These are phyloP conservation scores for Drosophila rubida DNA, from an alignment of 2,888 invertebrate genomes.

Conservation along the genomic window DNA sequence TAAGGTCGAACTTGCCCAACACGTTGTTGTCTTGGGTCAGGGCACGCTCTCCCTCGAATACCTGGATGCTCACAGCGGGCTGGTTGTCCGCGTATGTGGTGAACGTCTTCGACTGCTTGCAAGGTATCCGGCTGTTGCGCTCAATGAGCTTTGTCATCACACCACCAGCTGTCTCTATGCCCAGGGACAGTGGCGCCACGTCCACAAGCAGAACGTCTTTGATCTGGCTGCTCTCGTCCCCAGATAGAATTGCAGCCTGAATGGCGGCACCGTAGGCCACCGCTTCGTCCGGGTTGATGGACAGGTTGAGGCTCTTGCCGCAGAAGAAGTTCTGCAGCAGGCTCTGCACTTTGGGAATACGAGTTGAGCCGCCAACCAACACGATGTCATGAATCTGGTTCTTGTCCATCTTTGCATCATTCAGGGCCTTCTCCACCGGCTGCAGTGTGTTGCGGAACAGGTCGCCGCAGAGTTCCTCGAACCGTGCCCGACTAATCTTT, in stretches of 20 bases:
- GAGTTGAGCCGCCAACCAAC: slow-evolving; percentile 92
- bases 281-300: slow-evolving; percentile 93
- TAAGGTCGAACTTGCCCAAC: slow-evolving; percentile 97
- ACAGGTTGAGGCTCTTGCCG: slow-evolving; percentile 89
- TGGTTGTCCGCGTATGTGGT: slow-evolving; percentile 94
- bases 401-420: slow-evolving; percentile 92
- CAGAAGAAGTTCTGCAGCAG: slow-evolving; percentile 91
- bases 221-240: slow-evolving; percentile 89
- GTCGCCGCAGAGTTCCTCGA: slow-evolving; percentile 91
- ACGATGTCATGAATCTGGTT: slow-evolving; percentile 91
- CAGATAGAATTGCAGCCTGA: slow-evolving; percentile 89
- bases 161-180: slow-evolving; percentile 93
- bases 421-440: slow-evolving; percentile 91
- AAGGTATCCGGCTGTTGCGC: slow-evolving; percentile 89
- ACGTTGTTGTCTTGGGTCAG: slow-evolving; percentile 98
- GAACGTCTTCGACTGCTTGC: slow-evolving; percentile 90
- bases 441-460: slow-evolving; percentile 90
- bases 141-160: slow-evolving; percentile 92
- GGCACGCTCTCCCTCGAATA: slow-evolving; percentile 92
- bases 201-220: slow-evolving; percentile 90
- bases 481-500: slow-evolving; percentile 90
- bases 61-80: slow-evolving; percentile 90
- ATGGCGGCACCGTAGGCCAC: slow-evolving; percentile 92
- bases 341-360: slow-evolving; percentile 92
- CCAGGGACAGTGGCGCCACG: slow-evolving; percentile 89